Base-by-base conservation (phyloP, 2,888 invertebrate species). In the Caenorhabditis becei region DNA sequence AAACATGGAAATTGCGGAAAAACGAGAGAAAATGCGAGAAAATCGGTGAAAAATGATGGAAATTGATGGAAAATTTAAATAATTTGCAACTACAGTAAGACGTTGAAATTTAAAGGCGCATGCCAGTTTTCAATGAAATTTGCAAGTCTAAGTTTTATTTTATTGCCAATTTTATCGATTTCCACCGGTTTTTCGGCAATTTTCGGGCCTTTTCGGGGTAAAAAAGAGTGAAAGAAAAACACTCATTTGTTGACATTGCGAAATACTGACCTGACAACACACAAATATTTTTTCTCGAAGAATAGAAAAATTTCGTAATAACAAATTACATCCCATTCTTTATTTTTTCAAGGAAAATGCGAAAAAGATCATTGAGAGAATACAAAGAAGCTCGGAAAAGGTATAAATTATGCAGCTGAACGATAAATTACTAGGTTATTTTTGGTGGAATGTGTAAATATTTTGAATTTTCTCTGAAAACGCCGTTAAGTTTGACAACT, bases 281-380 rank as follows among this genome's bases (percentile, higher is more conserved):
- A 53, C 54, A 71, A 71, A 71, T 63, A 72, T 54, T 65, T 59
- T 74, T 63, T 74, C 63, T 32, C 4, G 32, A 32, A 32, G 32
- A n/a, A n/a, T n/a, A n/a, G n/a, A 54, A 72, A 72, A 72, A 65
- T 72, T 63, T 74, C 72, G 63, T 47, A 58, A 74, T 32, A 49
- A 44, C 10, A 66, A 7, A 1, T 37, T 49, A 5, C 47, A 41
- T 44, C 74, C 74, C 58, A 63, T 66, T 18, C n/a, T 65, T 72
- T 65, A 72, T 72, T 72, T 65, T 58, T 35, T n/a, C 37, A 24
- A 20, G 11, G 41, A 58, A 74, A 74, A 74, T 59, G 65, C 65
- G 20, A 37, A 26, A 20, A 74, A 66, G 74, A 74, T 74, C 74
- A 49, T 32, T 32, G 20, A 65, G 54, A 35, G 20, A 16, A 49